Conservation (phyloP, 2,113 vertebrate genomes). For the Eublepharis macularius region DNA sequence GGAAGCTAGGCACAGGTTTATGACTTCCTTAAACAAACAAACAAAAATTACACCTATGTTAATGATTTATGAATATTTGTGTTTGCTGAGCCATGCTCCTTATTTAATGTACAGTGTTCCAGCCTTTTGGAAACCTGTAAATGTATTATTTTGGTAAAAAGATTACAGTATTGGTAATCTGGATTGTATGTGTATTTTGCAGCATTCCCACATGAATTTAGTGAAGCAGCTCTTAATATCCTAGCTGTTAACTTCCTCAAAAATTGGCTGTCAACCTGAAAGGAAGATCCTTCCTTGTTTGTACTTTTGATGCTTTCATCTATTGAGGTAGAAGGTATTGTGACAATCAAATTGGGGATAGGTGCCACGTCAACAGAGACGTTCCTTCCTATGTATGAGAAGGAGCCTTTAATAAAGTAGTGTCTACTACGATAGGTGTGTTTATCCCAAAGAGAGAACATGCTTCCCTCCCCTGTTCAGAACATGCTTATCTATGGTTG, state of each 20-base stretch:
- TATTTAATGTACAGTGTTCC: not conserved
- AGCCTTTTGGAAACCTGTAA: not conserved
- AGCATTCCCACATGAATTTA: not conserved
- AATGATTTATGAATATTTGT: not conserved
- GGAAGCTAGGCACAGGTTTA: not conserved
- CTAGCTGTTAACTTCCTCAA: not conserved
- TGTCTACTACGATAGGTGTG: not conserved
- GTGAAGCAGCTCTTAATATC: not conserved
- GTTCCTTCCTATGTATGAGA: not conserved
- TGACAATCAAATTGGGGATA: not conserved
- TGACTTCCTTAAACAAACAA: not conserved
- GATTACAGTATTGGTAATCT: not conserved
- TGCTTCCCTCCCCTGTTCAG: no score
- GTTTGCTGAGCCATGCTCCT: not conserved
- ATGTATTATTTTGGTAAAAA: accelerated
- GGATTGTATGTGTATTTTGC: not conserved
- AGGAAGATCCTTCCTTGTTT: not conserved
- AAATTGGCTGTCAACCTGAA: not conserved
- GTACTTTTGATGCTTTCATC: not conserved
- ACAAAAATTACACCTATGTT: not conserved
- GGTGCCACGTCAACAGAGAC: not conserved
- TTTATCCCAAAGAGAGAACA: no score
- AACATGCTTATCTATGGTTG: no score
- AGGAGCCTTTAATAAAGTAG: not conserved
- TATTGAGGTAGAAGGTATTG: not conserved